Base-by-base conservation (phyloP, 2,113 vertebrate genomes). In the Stegastes partitus region DNA sequence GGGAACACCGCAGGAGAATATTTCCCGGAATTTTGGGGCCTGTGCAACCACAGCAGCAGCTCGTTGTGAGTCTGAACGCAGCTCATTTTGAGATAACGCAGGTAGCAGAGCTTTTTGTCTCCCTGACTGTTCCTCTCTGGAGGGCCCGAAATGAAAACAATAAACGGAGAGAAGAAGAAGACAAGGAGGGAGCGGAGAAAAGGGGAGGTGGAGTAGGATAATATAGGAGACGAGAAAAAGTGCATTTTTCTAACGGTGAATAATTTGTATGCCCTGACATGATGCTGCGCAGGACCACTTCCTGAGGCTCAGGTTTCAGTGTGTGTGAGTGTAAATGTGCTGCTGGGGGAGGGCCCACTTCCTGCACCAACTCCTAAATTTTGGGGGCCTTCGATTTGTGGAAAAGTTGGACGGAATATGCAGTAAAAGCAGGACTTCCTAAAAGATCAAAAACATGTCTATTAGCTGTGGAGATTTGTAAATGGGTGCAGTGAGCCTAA, bases 261-360 rank as follows among this genome's bases (percentile, higher is more conserved):
- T 94, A 93, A 94, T 94, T 94, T 93, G 93, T 94, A 92, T 84
- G 57, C 70, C 75, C 89, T 93, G 93, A 94, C 94, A 92, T 90
- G 94, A 94, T 87, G 89, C 92, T 93, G 93, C 84, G 87, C 95
- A 95, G 95, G 93, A 91, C 94, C 90, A 92, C 93, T 96, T 97
- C 95, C 95, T 95, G 92, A 90, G 85, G 90, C 92, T 96, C 94
- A 75, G 83, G 92, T 96, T 96, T 94, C 94, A 94, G 81, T 93
- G 59, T 68, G 75, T 84, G 75, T 83, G 88, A 77, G 87, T 77
- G 88, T 83, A 73, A 84, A 83, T 75, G 81, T 73, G 75, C 73
- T 53, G n/a, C 49, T 55, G 87, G 87, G 78, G 90, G 81, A 88
- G 83, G 88, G 88, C 61, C 75, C 63, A 79, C 87, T 90, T 91